phyloP scores from a whole-genome alignment of 2,797 vertebrate species.

The Sylvilagus floridanus region DNA sequence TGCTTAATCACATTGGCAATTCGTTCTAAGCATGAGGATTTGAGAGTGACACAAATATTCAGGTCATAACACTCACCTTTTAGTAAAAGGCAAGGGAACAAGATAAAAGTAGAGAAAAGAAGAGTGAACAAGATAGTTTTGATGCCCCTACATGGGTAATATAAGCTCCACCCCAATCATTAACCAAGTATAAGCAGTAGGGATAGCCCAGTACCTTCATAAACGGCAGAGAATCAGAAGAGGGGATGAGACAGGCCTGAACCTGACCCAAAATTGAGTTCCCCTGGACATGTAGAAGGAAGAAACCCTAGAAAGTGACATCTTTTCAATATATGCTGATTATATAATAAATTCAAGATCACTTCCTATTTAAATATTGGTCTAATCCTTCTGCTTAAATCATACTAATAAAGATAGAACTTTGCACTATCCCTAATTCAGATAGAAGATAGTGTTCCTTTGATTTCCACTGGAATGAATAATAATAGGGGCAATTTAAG shows the following conservation, averaged over 20 bases:
- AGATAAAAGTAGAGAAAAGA: background rate
- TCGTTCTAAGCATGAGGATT: background rate
- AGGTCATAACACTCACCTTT: background rate
- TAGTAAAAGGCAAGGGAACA: background rate
- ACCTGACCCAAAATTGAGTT: background rate
- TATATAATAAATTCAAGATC: background rate
- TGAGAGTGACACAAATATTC: background rate
- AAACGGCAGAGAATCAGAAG: background rate
- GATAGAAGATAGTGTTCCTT: background rate
- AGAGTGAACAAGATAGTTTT: background rate
- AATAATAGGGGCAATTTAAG: background rate
- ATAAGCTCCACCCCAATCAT: background rate
- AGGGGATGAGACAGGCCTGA: background rate
- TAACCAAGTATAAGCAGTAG: background rate
- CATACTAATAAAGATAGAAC: background rate
- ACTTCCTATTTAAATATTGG: background rate
- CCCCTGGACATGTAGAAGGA: background rate
- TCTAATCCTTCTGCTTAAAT: background rate
- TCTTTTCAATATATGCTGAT: background rate
- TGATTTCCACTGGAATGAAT: background rate
- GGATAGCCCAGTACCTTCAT: rapidly evolving
- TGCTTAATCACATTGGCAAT: background rate
- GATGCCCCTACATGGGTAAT: background rate
- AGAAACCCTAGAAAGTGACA: background rate
- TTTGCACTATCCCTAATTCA: background rate